Evolutionary conservation across 2,888 invertebrate species (phyloP), one percentile per base, ranked within the genome.

Genomic region (Dasysyrphus tricinctus): DNA sequence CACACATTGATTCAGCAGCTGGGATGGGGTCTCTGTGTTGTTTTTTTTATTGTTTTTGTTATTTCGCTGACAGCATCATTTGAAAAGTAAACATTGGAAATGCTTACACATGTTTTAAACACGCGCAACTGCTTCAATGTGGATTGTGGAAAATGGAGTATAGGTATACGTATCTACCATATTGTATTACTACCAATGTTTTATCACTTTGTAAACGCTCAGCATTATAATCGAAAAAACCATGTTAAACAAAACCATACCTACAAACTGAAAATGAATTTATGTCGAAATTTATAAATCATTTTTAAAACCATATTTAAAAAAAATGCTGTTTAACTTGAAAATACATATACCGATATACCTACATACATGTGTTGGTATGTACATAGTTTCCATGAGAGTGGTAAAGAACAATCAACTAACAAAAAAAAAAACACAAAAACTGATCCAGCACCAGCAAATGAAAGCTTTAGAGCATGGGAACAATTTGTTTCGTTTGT

Each of bases 31-130:
- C n/a, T 37, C 7, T 39, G 39, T 19, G 11, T 29, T 44, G 34
- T 34, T 56, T 32, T 57, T 49, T 70, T 29, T 69, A 57, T 44
- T 61, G 19, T 72, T n/a, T 5, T 42, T 63, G n/a, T 67, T 65
- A 37, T 49, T 57, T 54, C 24, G 75, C 63, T 76, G 80, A 65
- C 54, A 70, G 63, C 56, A 76, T 76, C 67, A 63, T 78, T 83
- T 78, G 61, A 74, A 61, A 63, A 32, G 74, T 65, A 76, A 81
- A 76, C 76, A 81, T 42, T 70, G 59, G 11, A 63, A 67, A 49
- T 63, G 73, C 51, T 77, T 19, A 77, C 51, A 77, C 69, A 69
- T 69, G 51, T 69, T 69, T 69, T 42, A 54, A 69, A 69, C 69
- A 69, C 69, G 69, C 51, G 67, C 67, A 69, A 69, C 67, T 51